A percentile compares a stretch with the other conserved stretches of the same genome.
Evolutionary conservation across 30 jellyfish, hydroid and myxozoan genomes (phyloP).

Genomic region (Aurelia aurita): DNA sequence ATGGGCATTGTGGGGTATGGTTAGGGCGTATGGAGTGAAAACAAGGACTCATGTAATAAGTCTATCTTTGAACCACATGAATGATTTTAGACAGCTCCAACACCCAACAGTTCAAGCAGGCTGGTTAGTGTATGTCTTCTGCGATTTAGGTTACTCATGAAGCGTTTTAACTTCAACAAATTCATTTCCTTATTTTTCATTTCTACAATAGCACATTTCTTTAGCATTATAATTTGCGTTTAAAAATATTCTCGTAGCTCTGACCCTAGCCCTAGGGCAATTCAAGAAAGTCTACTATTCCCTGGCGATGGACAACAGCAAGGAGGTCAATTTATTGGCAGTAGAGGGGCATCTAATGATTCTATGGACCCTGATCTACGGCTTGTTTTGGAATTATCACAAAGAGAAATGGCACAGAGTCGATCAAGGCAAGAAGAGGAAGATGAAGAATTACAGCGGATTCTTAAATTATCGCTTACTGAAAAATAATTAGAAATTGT

Average conservation of each 20-base stretch:
- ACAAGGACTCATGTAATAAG: no score
- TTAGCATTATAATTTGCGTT: background rate
- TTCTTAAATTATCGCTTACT: slow-evolving; percentile 73
- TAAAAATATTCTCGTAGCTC: background rate
- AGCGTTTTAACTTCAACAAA: no score
- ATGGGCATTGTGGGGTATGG: no score
- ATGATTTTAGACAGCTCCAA: no score
- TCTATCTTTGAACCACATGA: no score
- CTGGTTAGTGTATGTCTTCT: no score
- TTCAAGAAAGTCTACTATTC: slow-evolving; percentile 78
- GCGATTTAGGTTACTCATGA: no score
- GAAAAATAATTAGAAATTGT: slow-evolving; percentile 51
- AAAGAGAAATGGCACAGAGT: slow-evolving; percentile 42
- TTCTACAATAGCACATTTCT: background rate
- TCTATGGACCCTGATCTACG: slow-evolving; percentile 44
- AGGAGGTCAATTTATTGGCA: slow-evolving; percentile 4
- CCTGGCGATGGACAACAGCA: slow-evolving; percentile 40
- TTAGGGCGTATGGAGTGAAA: no score
- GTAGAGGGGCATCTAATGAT: background rate
- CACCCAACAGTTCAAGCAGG: no score
- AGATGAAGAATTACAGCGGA: slow-evolving; percentile 87
- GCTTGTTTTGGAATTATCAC: slow-evolving; percentile 71
- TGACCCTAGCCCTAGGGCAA: slow-evolving; percentile 65
- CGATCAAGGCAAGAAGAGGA: slow-evolving; percentile 66
- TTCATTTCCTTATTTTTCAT: background rate